Conservation (phyloP, 2,113 vertebrate species). For the Gambusia affinis region DNA sequence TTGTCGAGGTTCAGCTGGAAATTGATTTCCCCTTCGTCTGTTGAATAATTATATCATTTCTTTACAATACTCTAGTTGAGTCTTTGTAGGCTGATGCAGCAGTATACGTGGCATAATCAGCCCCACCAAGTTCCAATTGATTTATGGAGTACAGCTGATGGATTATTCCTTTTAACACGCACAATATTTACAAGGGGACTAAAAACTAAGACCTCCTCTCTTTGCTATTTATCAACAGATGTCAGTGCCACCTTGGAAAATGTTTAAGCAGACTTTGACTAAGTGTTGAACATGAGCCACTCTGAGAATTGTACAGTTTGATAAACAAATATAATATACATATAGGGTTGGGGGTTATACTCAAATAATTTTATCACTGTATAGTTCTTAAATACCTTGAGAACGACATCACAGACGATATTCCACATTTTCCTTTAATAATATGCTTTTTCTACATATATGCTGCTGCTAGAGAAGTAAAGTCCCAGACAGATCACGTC, state of each 20-base stretch:
- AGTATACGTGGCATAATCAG: constrained; percentile 30
- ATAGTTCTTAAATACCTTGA: too few species aligned
- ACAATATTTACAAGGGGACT: constrained; percentile 7
- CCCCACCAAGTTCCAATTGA: constrained; percentile 21
- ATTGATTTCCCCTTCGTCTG: constrained; percentile 24
- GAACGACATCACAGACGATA: too few species aligned
- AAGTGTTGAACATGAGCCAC: background rate
- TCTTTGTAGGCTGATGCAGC: constrained; percentile 44
- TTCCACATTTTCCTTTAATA: too few species aligned
- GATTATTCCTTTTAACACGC: constrained; percentile 9
- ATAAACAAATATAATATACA: too few species aligned
- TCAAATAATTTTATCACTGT: too few species aligned
- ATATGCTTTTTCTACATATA: too few species aligned
- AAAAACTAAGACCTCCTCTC: background rate
- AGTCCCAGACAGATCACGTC: too few species aligned
- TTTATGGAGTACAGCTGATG: constrained; percentile 25
- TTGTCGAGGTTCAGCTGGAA: constrained; percentile 33
- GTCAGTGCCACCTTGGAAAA: background rate
- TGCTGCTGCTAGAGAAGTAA: too few species aligned
- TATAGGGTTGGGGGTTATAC: too few species aligned
- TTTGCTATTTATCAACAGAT: constrained; percentile 6
- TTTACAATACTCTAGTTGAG: constrained; percentile 26
- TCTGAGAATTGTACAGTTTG: background rate
- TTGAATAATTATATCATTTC: constrained; percentile 35
- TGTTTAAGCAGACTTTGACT: background rate